These are phyloP conservation scores for Hycleus phaleratus DNA, from an alignment of 1,140 invertebrate genomes.

Conservation along the genomic window DNA sequence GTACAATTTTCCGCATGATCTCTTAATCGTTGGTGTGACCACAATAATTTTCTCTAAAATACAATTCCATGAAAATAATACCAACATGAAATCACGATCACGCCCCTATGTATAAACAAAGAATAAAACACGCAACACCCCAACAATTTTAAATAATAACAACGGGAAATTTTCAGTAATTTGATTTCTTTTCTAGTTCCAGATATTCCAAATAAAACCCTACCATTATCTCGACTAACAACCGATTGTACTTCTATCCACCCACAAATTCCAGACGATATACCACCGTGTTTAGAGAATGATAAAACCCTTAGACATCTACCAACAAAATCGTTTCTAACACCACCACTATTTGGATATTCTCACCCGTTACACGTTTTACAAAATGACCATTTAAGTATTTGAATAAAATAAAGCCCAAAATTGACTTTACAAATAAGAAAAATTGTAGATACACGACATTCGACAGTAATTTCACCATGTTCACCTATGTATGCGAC, in stretches of 20 bases:
- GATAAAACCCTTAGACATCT: slow-evolving; percentile 15
- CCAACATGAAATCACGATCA: slow-evolving; percentile 17
- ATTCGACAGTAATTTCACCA: slow-evolving; percentile 2
- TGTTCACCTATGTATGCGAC: neutral
- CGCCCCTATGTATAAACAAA: neutral
- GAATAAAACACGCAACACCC: slow-evolving; percentile 16
- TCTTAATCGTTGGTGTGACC: slow-evolving; percentile 14
- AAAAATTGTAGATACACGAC: neutral
- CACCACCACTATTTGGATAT: slow-evolving; percentile 17
- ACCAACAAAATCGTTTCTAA: slow-evolving; percentile 8
- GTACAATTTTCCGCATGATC: slow-evolving; percentile 13
- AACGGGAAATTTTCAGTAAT: neutral
- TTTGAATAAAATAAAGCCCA: neutral
- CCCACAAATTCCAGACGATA: slow-evolving; percentile 1
- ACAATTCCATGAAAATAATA: slow-evolving; percentile 10
- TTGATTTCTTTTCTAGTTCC: slow-evolving; percentile 6
- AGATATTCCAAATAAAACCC: slow-evolving; percentile 15
- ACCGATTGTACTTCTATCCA: neutral
- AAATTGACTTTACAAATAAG: neutral
- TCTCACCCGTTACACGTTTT: slow-evolving; percentile 15
- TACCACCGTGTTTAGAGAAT: slow-evolving; percentile 1
- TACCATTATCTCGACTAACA: slow-evolving; percentile 1
- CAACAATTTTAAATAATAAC: no score
- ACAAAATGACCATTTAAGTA: slow-evolving; percentile 17
- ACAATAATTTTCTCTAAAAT: slow-evolving; percentile 22